These are phyloP conservation scores for Perithous albicinctus DNA, from an alignment of 2,888 invertebrate species.

Conservation along the genomic window DNA sequence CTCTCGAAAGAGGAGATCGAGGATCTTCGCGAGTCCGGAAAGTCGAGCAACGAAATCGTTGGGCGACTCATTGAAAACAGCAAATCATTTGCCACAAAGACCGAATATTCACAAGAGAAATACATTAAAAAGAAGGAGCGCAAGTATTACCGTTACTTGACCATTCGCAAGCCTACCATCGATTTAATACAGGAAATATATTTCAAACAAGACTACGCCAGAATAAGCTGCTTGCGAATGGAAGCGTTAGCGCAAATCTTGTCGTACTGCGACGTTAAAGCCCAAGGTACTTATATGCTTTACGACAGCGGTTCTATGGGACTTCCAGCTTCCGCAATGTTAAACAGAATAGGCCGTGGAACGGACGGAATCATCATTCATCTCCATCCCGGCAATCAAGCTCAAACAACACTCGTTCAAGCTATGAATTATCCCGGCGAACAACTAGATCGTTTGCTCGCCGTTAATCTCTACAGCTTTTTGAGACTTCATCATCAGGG, in stretches of 20 bases:
- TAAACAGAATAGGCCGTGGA: conserved; percentile 90
- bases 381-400: conserved; percentile 92
- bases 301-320: conserved; percentile 97
- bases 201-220: conserved; percentile 91
- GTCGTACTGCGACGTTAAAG: conserved; percentile 92
- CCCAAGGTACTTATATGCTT: conserved; percentile 91
- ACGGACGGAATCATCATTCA: conserved; percentile 90
- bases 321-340: conserved; percentile 92
- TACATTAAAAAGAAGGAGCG: conserved; percentile 97
- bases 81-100: conserved; percentile 95
- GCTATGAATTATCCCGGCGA: conserved; percentile 92
- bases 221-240: conserved; percentile 91
- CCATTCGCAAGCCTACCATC: conserved; percentile 92
- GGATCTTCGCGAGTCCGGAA: conserved; percentile 90
- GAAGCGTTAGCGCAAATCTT: conserved; percentile 96
- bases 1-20: conserved; percentile 93
- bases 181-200: conserved; percentile 94
- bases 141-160: conserved; percentile 95
- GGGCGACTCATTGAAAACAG: conserved; percentile 96
- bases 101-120: conserved; percentile 96
- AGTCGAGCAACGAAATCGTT: conserved; percentile 93
- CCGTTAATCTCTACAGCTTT: conserved; percentile 92
- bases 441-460: conserved; percentile 89
- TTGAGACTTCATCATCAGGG: conserved; percentile 89
- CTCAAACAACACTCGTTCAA: conserved; percentile 91